Percentiles rank a stretch among this genome's conserved stretches.
phyloP scores from a whole-genome alignment of 1,140 invertebrate species.

The Tachypleus tridentatus region DNA sequence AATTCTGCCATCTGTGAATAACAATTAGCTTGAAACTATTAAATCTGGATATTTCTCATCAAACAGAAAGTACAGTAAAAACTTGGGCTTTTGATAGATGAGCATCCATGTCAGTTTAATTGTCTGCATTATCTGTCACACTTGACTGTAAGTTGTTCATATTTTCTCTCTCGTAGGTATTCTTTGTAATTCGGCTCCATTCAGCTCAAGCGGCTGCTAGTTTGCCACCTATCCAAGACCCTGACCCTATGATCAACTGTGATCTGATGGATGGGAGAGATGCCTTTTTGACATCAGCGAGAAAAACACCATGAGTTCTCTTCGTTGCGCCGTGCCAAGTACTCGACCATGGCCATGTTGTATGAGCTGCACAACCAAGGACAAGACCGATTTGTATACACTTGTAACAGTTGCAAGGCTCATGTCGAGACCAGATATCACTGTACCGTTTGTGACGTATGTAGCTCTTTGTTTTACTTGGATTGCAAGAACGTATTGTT shows the following conservation, averaged over 20 bases:
- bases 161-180: constrained; percentile 33
- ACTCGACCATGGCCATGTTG: constrained; percentile 90
- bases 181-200: constrained; percentile 91
- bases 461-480: constrained; percentile 49
- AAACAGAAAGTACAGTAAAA: no score
- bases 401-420: constrained; percentile 91
- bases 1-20: no score
- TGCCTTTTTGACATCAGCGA: constrained; percentile 92
- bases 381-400: constrained; percentile 93
- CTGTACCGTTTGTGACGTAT: constrained; percentile 64
- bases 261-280: constrained; percentile 98
- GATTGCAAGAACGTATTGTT: not conserved
- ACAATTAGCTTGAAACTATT: no score
- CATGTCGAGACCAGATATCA: constrained; percentile 92
- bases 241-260: constrained; percentile 84
- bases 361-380: constrained; percentile 97
- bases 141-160: not conserved
- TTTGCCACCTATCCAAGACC: constrained; percentile 83
- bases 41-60: no score
- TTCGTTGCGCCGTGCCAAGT: constrained; percentile 83
- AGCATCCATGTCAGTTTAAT: no score
- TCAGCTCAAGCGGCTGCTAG: constrained; percentile 84
- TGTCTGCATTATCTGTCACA: no score
- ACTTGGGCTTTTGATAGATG: no score
- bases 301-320: constrained; percentile 99